These are phyloP conservation scores for Melipona quadrifasciata DNA, from an alignment of 1,140 invertebrate species.

Conservation along the genomic window DNA sequence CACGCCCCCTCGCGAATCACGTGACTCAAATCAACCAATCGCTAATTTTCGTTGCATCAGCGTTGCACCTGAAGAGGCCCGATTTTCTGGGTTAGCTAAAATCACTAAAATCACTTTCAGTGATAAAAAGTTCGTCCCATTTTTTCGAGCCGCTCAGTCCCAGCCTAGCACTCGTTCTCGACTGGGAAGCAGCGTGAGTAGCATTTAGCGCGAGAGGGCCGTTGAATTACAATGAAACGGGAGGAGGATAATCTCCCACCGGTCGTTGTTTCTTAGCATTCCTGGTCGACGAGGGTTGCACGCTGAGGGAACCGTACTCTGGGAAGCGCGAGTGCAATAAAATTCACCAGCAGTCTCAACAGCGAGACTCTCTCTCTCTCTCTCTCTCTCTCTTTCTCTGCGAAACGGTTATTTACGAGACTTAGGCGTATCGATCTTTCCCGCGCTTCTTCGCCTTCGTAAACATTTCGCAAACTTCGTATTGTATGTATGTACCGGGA, in stretches of 20 bases:
- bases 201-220: not conserved
- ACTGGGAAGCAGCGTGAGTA: not conserved
- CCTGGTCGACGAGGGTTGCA: not conserved
- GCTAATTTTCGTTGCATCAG: no score
- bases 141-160: no score
- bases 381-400: no score
- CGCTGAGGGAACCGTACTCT: not conserved
- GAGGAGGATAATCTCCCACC: not conserved
- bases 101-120: no score
- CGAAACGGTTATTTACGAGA: not conserved
- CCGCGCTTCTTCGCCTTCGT: not conserved
- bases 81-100: no score
- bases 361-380: no score
- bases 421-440: constrained; percentile 1
- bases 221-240: constrained; percentile 19
- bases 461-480: constrained; percentile 33
- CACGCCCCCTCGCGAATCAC: no score
- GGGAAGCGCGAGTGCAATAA: not conserved
- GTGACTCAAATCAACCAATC: no score
- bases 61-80: no score
- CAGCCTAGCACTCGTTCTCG: not conserved
- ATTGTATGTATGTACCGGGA: not conserved
- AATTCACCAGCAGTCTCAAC: not conserved
- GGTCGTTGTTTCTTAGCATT: not conserved
- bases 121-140: no score